Evolutionary conservation across 2,888 invertebrate genomes (phyloP), one percentile per base, ranked within the genome.

Genomic region (Erpobdella octoculata): DNA sequence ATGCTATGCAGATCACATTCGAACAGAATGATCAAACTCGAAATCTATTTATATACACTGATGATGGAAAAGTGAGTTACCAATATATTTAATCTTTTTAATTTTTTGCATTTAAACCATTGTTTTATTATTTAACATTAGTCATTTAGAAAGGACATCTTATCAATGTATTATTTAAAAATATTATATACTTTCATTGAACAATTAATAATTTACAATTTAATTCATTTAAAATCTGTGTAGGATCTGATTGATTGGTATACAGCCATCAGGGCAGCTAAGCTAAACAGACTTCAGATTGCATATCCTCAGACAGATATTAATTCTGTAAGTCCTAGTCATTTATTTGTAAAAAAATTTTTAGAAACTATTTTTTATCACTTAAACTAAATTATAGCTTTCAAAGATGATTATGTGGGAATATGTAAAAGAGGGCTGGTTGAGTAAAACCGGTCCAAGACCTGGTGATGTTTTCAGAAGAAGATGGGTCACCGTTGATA

Each of bases 401-500:
- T 85, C 89, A 2, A 86, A 87, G 35, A 88, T 88, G 76, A 85
- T 93, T 64, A 90, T 91, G 0, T 87, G 88, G 80, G 92, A 92
- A 83, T 93, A 92, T 83, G 86, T 89, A 0, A 88, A 89, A 79
- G 92, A 93, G 84, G 93, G 93, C 3, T 92, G 89, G 88, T 85
- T 93, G 48, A 89, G 89, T 88, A 93, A 93, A 85, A 92, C 92
- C 0, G 93, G 93, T 0, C 93, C 93, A 0, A 85, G 89, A 72
- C 86, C 87, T 2, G 88, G 88, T 4, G 92, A 93, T 80, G 89
- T 90, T 0, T 92, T 91, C 80, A 88, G 90, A 76, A 89, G 90
- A 77, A 85, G 93, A 65, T 93, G 93, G 93, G 92, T 92, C 81
- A 91, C 91, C 0, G 83, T 93, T 59, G 92, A 92, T 78, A 89